A percentile compares a stretch with the other conserved stretches of the same genome.
Conservation (phyloP, 2,888 invertebrate species). For the Morpho achilles region DNA sequence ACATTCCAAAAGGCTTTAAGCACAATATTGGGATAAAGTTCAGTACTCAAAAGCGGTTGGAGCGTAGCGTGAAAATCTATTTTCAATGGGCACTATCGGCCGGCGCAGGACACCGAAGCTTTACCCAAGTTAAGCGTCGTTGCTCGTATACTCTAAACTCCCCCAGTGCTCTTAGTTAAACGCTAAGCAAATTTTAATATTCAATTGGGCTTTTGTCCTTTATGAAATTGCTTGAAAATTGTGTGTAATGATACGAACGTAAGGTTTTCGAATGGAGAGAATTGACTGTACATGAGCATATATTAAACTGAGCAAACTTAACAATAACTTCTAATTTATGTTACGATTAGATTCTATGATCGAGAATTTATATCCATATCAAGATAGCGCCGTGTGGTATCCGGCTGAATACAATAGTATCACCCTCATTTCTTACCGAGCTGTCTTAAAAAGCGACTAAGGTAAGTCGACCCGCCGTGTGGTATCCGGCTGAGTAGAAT, state of each 20-base stretch:
- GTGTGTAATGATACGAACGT: slow-evolving; percentile 31
- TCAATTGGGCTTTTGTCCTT: slow-evolving; percentile 65
- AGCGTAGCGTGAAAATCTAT: slow-evolving; percentile 76
- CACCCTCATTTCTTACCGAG: too few species aligned
- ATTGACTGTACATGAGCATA: slow-evolving; percentile 15
- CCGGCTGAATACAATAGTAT: too few species aligned
- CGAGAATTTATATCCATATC: too few species aligned
- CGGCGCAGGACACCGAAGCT: slow-evolving; percentile 68
- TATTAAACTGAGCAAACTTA: not conserved
- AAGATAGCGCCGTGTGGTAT: too few species aligned
- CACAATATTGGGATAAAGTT: slow-evolving; percentile 66
- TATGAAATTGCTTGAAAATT: slow-evolving; percentile 34
- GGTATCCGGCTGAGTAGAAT: too few species aligned
- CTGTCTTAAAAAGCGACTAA: too few species aligned
- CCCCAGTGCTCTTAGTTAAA: slow-evolving; percentile 59
- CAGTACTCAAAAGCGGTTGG: slow-evolving; percentile 51
- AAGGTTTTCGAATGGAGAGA: slow-evolving; percentile 10
- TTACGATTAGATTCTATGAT: too few species aligned
- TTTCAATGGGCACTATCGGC: slow-evolving; percentile 77
- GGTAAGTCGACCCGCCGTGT: too few species aligned
- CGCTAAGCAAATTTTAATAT: slow-evolving; percentile 77
- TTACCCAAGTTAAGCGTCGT: slow-evolving; percentile 68
- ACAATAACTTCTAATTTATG: not conserved
- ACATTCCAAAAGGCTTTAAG: slow-evolving; percentile 10
- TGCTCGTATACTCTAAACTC: slow-evolving; percentile 56